A percentile compares a stretch with the other conserved stretches of the same genome.
Evolutionary conservation across 2,888 invertebrate species (phyloP).

Genomic region (Neoitamus cyanurus): DNA sequence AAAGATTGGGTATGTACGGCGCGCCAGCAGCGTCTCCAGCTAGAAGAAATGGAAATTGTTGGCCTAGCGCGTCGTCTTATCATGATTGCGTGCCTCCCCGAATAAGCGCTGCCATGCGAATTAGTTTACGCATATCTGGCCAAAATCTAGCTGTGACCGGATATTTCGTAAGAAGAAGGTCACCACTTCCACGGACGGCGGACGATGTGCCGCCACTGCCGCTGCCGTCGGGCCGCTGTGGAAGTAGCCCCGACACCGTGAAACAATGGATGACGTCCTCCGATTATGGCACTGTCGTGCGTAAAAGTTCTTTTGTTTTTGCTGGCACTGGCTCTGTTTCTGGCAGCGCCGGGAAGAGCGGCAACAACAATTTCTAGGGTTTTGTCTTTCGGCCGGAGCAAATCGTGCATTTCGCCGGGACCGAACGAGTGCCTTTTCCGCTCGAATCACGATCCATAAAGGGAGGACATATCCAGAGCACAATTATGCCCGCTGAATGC

Average conservation of each 20-base stretch:
- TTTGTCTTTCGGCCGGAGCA: neutral
- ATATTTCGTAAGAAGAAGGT: constrained; percentile 47
- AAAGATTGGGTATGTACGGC: neutral
- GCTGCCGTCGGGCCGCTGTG: neutral
- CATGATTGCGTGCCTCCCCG: constrained; percentile 36
- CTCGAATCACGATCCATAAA: neutral
- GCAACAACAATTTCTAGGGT: neutral
- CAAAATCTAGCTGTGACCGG: constrained; percentile 48
- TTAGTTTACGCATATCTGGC: constrained; percentile 49
- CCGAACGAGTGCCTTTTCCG: neutral
- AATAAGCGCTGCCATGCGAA: constrained; percentile 47
- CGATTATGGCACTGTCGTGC: constrained; percentile 20
- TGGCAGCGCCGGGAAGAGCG: neutral
- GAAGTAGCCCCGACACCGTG: neutral
- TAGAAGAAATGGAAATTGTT: neutral
- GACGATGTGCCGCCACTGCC: neutral
- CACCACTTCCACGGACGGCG: constrained; percentile 11
- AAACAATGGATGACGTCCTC: constrained; percentile 29
- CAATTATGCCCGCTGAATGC: neutral
- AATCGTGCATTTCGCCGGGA: neutral
- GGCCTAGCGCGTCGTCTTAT: neutral
- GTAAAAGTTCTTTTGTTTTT: constrained; percentile 23
- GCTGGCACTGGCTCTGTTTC: neutral
- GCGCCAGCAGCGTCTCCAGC: neutral
- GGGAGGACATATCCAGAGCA: neutral